Evolutionary conservation across 2,797 vertebrate species (phyloP), one percentile per base, ranked within the genome.

Genomic region (Leptodactylus fallax): DNA sequence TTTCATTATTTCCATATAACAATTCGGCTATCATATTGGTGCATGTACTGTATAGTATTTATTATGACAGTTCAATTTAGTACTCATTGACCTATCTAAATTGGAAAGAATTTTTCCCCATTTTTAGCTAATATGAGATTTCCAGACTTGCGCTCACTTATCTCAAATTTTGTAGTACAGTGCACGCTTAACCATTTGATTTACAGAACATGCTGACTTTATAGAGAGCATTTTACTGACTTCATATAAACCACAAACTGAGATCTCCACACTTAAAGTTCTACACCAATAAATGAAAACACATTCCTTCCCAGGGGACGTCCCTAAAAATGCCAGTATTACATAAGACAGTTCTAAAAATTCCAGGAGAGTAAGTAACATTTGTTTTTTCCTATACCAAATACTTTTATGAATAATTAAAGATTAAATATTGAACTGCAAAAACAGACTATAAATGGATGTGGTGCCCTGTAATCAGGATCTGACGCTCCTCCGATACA

Each of bases 351-450:
- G 8, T 60, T 60, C 79, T 81, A 81, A 81, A 87, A 87, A 74
- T 76, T 80, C n/a, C 47, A 27, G n/a, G n/a, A n/a, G n/a, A 14
- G 53, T 84, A 84, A 69, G 49, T 78, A 77, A 27, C n/a, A 53
- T 56, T 60, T 21, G 27, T 45, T 49, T 77, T 65, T 19, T 53
- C 36, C 19, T 85, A 23, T 80, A 69, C 51, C 13, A 58, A 71
- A 56, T 63, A 72, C 53, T 83, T 79, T 61, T 85, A 88, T 88
- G 87, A 88, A 88, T 85, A 77, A 85, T 80, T 85, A 85, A 79
- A 80, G 45, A 69, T 88, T 79, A 88, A 74, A 85, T 77, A 88
- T 85, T 85, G 56, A 88, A 76, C 82, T 36, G 23, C 49, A 84
- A 51, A 88, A 45, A 47, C 63, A 76, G 45, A 23, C 56, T 80